Base-by-base conservation (phyloP, 2,888 invertebrate genomes). In the Monopis laevigella region DNA sequence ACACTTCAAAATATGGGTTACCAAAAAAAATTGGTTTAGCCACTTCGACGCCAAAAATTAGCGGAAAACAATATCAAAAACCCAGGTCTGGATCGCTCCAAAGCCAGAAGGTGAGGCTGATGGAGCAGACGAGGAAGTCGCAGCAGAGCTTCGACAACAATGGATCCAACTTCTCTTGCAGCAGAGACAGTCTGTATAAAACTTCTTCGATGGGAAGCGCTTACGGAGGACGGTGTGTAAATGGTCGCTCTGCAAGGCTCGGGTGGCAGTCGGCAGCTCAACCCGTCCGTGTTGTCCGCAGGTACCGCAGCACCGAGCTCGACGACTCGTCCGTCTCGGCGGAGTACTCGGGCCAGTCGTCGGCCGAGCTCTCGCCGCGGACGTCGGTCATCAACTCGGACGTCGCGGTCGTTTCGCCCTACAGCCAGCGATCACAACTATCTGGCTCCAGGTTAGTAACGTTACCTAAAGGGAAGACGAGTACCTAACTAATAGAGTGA, bases 251-350 rank as follows among this genome's bases (percentile, higher is more conserved):
- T n/a, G n/a, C n/a, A n/a, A n/a, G n/a, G n/a, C n/a, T n/a, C n/a
- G n/a, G n/a, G n/a, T n/a, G n/a, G n/a, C n/a, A n/a, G n/a, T n/a
- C n/a, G n/a, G n/a, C n/a, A n/a, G n/a, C n/a, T n/a, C n/a, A n/a
- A n/a, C n/a, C n/a, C n/a, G n/a, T n/a, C n/a, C n/a, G n/a, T 34
- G 7, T 3, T 34, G 16, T n/a, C 17, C 17, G 5, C 34, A 36
- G 36, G 12, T 36, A 16, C 32, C 44, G 48, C 3, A 58, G 55
- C 38, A 29, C 29, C 0, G 78, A 72, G 42, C 46, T 62, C 47
- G 73, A 74, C 48, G 73, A 70, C 45, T 78, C 77, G 0, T 75
- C 77, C 0, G 69, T 73, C 4, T 77, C 78, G 0, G 72, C 78
- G 2, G 74, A 74, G 41, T 70, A 65, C 46, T 74, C 78, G 0